phyloP scores from a whole-genome alignment of 37 sponge, comb jelly and placozoan genomes.

The Tethya wilhelma region DNA sequence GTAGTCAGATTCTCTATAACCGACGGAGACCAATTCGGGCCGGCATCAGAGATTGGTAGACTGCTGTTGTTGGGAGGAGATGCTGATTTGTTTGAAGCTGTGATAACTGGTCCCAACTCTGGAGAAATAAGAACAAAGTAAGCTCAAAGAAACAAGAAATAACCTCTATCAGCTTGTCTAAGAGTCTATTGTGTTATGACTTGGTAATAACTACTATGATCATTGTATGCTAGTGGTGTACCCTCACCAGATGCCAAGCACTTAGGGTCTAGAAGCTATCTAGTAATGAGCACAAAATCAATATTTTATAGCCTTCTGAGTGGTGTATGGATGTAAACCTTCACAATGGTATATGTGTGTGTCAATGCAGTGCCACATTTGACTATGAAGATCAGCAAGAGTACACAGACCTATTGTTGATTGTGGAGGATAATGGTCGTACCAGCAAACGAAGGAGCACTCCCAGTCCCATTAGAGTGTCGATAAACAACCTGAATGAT shows the following conservation, averaged over 20 bases:
- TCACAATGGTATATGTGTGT: too few species aligned
- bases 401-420: slow-evolving; percentile 15
- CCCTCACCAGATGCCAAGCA: too few species aligned
- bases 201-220: too few species aligned
- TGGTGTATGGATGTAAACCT: not conserved
- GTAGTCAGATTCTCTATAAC: slow-evolving; percentile 50
- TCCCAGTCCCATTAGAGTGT: slow-evolving; percentile 14
- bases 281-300: too few species aligned
- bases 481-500: slow-evolving; percentile 51
- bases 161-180: too few species aligned
- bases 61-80: slow-evolving; percentile 27
- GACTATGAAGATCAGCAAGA: slow-evolving; percentile 22
- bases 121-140: slow-evolving; percentile 44
- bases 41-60: slow-evolving; percentile 42
- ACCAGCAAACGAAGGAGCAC: slow-evolving; percentile 15
- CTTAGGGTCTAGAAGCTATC: too few species aligned
- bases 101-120: slow-evolving; percentile 35
- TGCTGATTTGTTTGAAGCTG: slow-evolving; percentile 29
- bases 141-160: too few species aligned
- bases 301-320: not conserved
- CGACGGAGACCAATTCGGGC: slow-evolving; percentile 47
- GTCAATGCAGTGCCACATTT: slow-evolving; percentile 22
- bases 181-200: too few species aligned
- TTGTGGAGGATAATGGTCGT: slow-evolving; percentile 48
- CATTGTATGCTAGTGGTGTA: too few species aligned